Percentiles rank a stretch among this genome's conserved stretches.
Conservation (phyloP, 2,797 vertebrate species). For the Leptodactylus fallax region DNA sequence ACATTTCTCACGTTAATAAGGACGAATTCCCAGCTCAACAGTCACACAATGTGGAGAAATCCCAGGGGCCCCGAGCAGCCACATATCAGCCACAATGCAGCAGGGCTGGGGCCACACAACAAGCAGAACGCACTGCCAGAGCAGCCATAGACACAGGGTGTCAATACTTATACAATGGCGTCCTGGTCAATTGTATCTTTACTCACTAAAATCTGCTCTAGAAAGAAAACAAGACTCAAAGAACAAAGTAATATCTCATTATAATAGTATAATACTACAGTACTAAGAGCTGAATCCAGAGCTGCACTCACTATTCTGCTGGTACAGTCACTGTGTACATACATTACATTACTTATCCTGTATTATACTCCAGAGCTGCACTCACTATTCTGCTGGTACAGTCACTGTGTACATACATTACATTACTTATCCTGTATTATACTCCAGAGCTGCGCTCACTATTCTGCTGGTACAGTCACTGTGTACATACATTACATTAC, state of each 20-base stretch:
- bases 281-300: not conserved
- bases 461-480: not conserved
- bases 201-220: not conserved
- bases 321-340: no score
- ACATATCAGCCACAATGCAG: constrained; percentile 5
- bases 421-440: not conserved
- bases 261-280: not conserved
- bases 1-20: constrained; percentile 43
- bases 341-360: no score
- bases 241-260: not conserved
- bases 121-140: not conserved
- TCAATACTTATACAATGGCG: not conserved
- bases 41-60: not conserved
- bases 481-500: not conserved
- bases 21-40: constrained; percentile 4
- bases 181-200: not conserved
- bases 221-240: not conserved
- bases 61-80: not conserved
- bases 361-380: not conserved
- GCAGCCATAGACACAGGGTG: not conserved
- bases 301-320: no score
- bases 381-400: no score
- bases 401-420: not conserved
- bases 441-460: not conserved
- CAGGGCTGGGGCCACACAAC: not conserved